These are phyloP conservation scores for Rhopilema esculentum DNA, from an alignment of 30 jellyfish, hydroid and myxozoan genomes.

Conservation along the genomic window DNA sequence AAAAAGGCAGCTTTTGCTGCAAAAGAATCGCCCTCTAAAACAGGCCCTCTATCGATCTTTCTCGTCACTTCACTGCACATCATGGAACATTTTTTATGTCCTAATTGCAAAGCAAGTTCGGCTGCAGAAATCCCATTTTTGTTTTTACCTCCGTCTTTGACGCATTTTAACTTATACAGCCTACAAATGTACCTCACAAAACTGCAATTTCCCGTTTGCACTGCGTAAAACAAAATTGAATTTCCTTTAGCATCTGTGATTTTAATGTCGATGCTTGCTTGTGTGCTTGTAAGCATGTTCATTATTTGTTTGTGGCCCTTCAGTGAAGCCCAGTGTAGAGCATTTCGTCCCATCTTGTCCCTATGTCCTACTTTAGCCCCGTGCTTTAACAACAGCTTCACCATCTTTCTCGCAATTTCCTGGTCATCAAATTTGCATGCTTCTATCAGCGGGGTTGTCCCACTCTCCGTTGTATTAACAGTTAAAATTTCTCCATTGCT, in stretches of 20 bases:
- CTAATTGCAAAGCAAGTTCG: conserved; percentile 64
- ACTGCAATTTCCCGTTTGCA: conserved; percentile 61
- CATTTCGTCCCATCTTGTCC: conserved; percentile 63
- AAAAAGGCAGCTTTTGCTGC: conserved; percentile 15
- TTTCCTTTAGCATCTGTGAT: conserved; percentile 62
- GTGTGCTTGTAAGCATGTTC: conserved; percentile 22
- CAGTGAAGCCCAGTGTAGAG: conserved; percentile 66
- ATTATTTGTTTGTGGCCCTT: conserved; percentile 45
- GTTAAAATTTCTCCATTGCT: conserved; percentile 36
- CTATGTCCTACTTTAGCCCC: conserved; percentile 59
- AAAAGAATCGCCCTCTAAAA: background rate
- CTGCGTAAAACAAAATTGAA: conserved; percentile 65
- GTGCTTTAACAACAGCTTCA: conserved; percentile 46
- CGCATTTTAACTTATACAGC: conserved; percentile 48
- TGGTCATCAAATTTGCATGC: conserved; percentile 65
- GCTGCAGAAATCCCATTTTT: conserved; percentile 66
- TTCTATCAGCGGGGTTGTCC: conserved; percentile 70
- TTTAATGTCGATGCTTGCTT: background rate
- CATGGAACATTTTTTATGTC: conserved; percentile 64
- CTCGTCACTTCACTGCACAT: conserved; percentile 48
- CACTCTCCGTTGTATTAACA: conserved; percentile 26
- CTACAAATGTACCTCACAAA: conserved; percentile 61
- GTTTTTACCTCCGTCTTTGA: conserved; percentile 52
- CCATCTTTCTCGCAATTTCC: conserved; percentile 57
- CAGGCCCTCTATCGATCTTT: conserved; percentile 12